Base-by-base conservation (phyloP, 1,140 invertebrate species). In the Euborellia annulipes region DNA sequence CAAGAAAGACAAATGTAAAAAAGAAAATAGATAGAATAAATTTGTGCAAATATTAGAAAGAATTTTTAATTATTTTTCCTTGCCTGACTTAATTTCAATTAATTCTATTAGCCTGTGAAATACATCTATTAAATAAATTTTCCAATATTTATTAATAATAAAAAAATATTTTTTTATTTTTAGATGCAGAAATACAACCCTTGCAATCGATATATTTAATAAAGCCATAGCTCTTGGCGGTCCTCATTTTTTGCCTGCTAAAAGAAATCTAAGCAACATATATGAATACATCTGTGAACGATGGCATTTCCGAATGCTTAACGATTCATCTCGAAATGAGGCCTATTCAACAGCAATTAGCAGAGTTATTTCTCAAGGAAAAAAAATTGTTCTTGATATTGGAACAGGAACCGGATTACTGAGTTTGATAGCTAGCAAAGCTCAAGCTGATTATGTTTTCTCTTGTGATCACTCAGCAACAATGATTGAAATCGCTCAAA, bases 301-400 rank as follows among this genome's bases (percentile, higher is more conserved):
- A 36, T 86, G 84, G 84, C 82, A 87, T 60, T 85, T 79, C 59
- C 62, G 77, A 45, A 86, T 87, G 84, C 56, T 87, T 3, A 87
- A 87, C 66, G 82, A 85, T 61, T 66, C 59, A 37, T 54, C 58
- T 18, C 64, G 83, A 43, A 87, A 87, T 63, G 56, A 65, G 45
- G 65, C 72, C 6, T 86, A 75, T 56, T 64, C 65, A 43, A 52
- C 62, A 47, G 82, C 79, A 2, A 81, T 87, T 49, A 51, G 56
- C 8, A 67, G 69, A 47, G 69, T 60, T 46, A 57, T 82, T 14
- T 55, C 58, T 11, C 52, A 62, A 39, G 70, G 69, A 37, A n/a
- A 32, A 21, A 62, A 68, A 41, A 64, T 62, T 49, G 72, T 85
- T 4, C 55, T 85, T 14, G 82, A 86, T 58, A 71, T 87, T 49